These are phyloP conservation scores for Tylochromis polylepis DNA, from an alignment of 2,113 vertebrate genomes.

Conservation along the genomic window DNA sequence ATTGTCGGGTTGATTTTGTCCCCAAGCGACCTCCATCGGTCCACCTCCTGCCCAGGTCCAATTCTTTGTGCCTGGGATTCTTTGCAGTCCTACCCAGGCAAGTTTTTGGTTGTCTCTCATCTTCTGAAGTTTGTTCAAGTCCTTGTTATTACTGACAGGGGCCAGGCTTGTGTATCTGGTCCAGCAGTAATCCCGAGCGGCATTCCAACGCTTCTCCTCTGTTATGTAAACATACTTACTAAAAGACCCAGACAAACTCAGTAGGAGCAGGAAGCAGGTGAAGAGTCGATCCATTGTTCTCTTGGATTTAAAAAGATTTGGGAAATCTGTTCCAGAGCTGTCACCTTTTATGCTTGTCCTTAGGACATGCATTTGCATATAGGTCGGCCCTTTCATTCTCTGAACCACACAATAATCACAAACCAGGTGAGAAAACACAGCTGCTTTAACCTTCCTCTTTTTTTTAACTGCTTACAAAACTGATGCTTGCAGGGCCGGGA, in stretches of 20 bases:
- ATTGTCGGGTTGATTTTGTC: fast-evolving
- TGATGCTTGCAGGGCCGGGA: neutral
- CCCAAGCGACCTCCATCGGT: neutral
- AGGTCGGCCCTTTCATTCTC: neutral
- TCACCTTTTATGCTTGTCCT: neutral
- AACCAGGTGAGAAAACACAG: neutral
- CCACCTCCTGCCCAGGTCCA: constrained; percentile 43
- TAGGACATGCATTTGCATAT: neutral
- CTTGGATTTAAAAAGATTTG: neutral
- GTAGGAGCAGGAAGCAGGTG: neutral
- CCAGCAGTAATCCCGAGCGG: neutral
- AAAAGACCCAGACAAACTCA: neutral
- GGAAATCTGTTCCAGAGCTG: neutral
- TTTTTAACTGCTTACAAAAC: neutral
- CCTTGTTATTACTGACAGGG: neutral
- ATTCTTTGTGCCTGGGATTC: fast-evolving
- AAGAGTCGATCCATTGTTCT: neutral
- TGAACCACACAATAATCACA: neutral
- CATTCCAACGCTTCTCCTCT: fast-evolving
- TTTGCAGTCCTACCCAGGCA: constrained; percentile 16
- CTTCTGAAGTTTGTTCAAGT: fast-evolving
- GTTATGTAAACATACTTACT: neutral
- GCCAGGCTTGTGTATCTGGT: neutral
- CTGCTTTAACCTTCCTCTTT: neutral
- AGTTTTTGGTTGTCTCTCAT: fast-evolving